These are phyloP conservation scores for Vanessa atalanta DNA, from an alignment of 1,140 invertebrate species.

Conservation along the genomic window DNA sequence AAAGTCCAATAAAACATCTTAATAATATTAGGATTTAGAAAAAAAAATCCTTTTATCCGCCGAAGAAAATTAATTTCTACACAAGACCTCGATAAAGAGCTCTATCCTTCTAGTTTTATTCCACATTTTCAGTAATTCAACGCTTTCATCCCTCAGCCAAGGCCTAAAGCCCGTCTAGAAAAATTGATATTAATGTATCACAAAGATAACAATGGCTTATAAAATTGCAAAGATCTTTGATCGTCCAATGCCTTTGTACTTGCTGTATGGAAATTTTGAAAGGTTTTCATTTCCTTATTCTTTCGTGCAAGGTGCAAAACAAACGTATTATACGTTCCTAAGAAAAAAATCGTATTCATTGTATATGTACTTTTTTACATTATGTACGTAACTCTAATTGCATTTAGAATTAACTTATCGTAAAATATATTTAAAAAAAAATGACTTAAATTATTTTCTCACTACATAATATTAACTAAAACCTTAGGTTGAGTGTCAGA, in stretches of 20 bases:
- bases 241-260: slow-evolving; percentile 21
- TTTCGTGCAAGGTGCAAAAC: neutral
- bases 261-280: slow-evolving; percentile 10
- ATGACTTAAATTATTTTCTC: too few relatives aligned
- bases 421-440: too few relatives aligned
- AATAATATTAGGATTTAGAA: neutral
- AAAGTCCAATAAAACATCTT: too few relatives aligned
- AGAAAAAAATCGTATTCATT: neutral
- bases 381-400: too few relatives aligned
- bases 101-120: slow-evolving; percentile 4
- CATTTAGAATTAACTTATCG: too few relatives aligned
- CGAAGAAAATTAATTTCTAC: slow-evolving; percentile 9
- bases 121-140: slow-evolving; percentile 16
- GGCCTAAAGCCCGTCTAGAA: slow-evolving; percentile 29
- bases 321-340: neutral
- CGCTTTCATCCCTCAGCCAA: slow-evolving; percentile 20
- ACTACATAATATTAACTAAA: too few relatives aligned
- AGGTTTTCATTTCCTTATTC: neutral
- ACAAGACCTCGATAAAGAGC: slow-evolving; percentile 8
- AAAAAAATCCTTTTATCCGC: neutral
- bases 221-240: slow-evolving; percentile 31
- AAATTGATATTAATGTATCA: slow-evolving; percentile 38
- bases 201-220: slow-evolving; percentile 32
- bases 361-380: neutral
- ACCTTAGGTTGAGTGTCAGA: too few relatives aligned